Evolutionary conservation across 64 coral and sea anemone genomes (phyloP).

Genomic region (Hydrozoanthus tunicans): DNA sequence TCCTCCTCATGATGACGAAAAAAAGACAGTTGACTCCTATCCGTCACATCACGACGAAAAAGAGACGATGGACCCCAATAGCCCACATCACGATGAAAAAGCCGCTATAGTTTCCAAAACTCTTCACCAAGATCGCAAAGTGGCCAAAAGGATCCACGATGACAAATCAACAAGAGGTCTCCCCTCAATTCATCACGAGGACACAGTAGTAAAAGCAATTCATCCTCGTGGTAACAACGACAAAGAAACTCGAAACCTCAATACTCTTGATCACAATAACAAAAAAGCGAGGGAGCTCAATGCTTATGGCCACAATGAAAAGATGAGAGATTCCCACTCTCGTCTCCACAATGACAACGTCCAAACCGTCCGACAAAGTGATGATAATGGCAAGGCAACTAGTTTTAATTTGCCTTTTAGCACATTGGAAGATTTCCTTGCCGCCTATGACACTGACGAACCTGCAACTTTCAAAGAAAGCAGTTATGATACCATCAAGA

Average conservation of each 20-base stretch:
- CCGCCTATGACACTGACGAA: background rate
- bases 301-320: background rate
- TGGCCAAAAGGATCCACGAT: background rate
- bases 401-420: background rate
- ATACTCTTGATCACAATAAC: background rate
- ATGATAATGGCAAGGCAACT: background rate
- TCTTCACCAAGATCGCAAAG: background rate
- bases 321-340: background rate
- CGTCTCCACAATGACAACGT: background rate
- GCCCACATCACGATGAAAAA: background rate
- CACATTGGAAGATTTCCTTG: background rate
- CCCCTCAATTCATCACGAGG: background rate
- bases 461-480: background rate
- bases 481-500: background rate
- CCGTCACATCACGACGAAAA: background rate
- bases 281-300: background rate
- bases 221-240: background rate
- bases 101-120: background rate
- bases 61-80: background rate
- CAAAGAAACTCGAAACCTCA: background rate
- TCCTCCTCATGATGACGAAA: background rate
- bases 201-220: too few species aligned
- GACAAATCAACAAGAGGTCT: background rate
- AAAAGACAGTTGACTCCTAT: background rate
- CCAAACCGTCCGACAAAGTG: background rate